Evolutionary conservation across 2,113 vertebrate species (phyloP).

Genomic region (Rostratula benghalensis): DNA sequence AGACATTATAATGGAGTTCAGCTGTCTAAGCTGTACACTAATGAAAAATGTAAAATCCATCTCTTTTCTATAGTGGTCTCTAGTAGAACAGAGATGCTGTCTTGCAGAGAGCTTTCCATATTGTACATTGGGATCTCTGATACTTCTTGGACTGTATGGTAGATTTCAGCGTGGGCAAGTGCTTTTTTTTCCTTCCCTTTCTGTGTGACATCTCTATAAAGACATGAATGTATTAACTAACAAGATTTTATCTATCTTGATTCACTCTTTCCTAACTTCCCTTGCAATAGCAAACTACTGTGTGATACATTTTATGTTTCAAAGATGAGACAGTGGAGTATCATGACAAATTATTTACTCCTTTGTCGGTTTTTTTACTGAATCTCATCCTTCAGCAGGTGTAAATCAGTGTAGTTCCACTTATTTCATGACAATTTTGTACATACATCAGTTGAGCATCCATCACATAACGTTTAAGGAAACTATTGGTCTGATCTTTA

Average conservation of each 20-base stretch:
- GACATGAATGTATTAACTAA: not conserved
- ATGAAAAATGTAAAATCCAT: slow-evolving; percentile 80
- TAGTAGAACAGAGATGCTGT: slow-evolving; percentile 53
- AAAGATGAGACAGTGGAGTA: not conserved
- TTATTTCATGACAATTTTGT: not conserved
- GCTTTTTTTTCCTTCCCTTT: not conserved
- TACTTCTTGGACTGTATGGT: slow-evolving; percentile 61
- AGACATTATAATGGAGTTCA: slow-evolving; percentile 81
- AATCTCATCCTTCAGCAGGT: not conserved
- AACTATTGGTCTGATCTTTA: not conserved
- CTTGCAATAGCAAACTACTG: not conserved
- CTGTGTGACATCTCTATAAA: not conserved
- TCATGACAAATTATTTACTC: not conserved
- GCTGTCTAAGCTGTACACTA: slow-evolving; percentile 75
- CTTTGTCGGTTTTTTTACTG: not conserved
- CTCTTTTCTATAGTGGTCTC: slow-evolving; percentile 32
- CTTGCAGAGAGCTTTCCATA: slow-evolving; percentile 58
- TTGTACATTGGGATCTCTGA: slow-evolving; percentile 15
- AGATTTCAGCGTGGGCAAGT: not conserved
- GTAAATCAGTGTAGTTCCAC: not conserved
- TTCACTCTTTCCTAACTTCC: not conserved
- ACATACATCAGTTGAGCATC: not conserved
- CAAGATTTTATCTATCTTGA: not conserved
- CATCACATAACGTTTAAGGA: not conserved
- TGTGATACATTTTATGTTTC: not conserved